Conservation (phyloP, 2,113 vertebrate genomes). For the Oryzias javanicus region DNA sequence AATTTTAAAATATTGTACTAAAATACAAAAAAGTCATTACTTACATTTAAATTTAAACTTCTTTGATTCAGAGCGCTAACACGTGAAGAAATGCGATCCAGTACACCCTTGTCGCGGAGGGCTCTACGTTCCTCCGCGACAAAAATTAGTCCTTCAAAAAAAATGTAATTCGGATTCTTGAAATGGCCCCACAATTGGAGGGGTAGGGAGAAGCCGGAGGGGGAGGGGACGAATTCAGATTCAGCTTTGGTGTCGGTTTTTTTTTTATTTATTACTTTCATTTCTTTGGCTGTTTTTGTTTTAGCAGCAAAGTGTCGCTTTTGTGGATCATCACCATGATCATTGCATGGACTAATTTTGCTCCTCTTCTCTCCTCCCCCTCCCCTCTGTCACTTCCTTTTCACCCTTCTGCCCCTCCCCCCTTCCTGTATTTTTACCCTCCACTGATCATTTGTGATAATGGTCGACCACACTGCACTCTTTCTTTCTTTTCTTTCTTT, state of each 20-base stretch:
- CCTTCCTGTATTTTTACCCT: conserved; percentile 52
- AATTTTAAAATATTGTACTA: too few species aligned
- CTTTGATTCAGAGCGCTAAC: too few species aligned
- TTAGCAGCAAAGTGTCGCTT: conserved; percentile 65
- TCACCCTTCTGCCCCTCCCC: conserved; percentile 37
- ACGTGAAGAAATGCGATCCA: too few species aligned
- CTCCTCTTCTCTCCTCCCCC: conserved; percentile 40
- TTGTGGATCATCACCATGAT: conserved; percentile 77
- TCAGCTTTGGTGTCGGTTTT: conserved; percentile 41
- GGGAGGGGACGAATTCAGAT: too few species aligned
- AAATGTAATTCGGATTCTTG: too few species aligned
- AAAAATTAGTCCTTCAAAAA: too few species aligned
- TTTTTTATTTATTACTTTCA: conserved; percentile 31
- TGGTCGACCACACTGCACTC: conserved; percentile 52
- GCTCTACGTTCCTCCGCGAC: too few species aligned
- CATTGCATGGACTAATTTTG: conserved; percentile 86
- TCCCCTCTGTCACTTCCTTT: conserved; percentile 23
- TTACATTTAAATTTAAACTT: too few species aligned
- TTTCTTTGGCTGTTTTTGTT: conserved; percentile 43
- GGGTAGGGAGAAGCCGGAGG: too few species aligned
- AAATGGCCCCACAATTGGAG: too few species aligned
- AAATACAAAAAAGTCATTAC: too few species aligned
- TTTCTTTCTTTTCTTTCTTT: conserved; percentile 35
- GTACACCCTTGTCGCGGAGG: too few species aligned
- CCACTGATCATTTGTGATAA: conserved; percentile 65